phyloP scores from a whole-genome alignment of 2,888 invertebrate genomes.

The Phytoseiulus persimilis region DNA sequence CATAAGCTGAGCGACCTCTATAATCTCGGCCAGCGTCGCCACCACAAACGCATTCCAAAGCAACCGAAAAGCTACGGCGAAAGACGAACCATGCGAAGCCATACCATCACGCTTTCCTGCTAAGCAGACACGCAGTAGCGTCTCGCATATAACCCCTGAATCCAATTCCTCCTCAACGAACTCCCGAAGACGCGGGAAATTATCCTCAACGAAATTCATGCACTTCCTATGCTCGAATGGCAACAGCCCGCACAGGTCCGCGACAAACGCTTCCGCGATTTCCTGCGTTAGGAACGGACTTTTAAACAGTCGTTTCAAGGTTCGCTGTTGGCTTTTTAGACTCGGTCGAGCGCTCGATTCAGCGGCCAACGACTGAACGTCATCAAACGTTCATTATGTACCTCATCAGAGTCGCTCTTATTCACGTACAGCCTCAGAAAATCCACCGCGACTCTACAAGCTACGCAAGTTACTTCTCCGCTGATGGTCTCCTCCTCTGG shows the following conservation, averaged over 20 bases:
- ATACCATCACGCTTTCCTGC: not conserved
- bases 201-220: slow-evolving; percentile 19
- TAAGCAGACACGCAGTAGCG: not conserved
- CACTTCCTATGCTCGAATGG: slow-evolving; percentile 11
- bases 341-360: not conserved
- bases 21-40: too few species aligned
- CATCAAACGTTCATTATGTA: not conserved
- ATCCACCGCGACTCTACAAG: slow-evolving; percentile 5
- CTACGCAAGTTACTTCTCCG: not conserved
- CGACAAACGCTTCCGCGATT: not conserved
- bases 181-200: not conserved
- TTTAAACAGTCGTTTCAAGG: not conserved
- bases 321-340: not conserved
- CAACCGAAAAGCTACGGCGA: not conserved
- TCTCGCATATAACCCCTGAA: not conserved
- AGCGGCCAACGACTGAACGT: not conserved
- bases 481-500: not conserved
- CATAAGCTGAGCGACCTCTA: not conserved
- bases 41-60: not conserved
- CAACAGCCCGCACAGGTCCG: slow-evolving; percentile 13
- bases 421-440: slow-evolving; percentile 7
- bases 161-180: not conserved
- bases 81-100: not conserved
- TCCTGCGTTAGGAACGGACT: not conserved
- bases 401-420: slow-evolving; percentile 12